Percentiles rank a stretch among this genome's conserved stretches.
phyloP scores from a whole-genome alignment of 2,888 invertebrate genomes.

The Calameuta idolon region DNA sequence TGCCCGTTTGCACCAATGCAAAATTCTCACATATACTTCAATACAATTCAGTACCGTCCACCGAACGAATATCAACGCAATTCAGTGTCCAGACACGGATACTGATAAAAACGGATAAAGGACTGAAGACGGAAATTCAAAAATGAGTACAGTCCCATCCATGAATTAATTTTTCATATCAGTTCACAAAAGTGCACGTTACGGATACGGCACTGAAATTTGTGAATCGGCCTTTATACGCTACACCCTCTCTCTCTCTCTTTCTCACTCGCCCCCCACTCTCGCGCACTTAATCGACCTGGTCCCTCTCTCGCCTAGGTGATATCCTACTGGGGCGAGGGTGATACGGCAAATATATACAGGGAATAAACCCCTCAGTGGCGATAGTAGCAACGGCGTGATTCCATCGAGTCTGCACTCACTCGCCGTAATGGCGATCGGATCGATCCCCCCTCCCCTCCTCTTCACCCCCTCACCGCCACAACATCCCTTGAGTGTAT shows the following conservation, averaged over 20 bases:
- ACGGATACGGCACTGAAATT: too few relatives aligned
- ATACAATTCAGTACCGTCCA: too few relatives aligned
- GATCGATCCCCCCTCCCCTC: slow-evolving; percentile 55
- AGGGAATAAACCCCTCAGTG: slow-evolving; percentile 57
- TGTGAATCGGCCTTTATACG: slow-evolving; percentile 26
- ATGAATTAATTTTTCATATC: too few relatives aligned
- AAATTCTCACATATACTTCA: too few relatives aligned
- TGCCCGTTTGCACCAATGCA: too few relatives aligned
- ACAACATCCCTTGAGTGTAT: slow-evolving; percentile 30
- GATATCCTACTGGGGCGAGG: slow-evolving; percentile 53
- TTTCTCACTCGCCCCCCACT: slow-evolving; percentile 37
- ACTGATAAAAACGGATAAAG: too few relatives aligned
- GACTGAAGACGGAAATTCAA: too few relatives aligned
- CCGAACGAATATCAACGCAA: too few relatives aligned
- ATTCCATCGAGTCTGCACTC: slow-evolving; percentile 62
- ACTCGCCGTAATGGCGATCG: slow-evolving; percentile 65
- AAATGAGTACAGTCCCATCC: too few relatives aligned
- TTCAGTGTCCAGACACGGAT: too few relatives aligned
- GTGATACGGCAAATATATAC: slow-evolving; percentile 63
- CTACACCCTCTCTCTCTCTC: slow-evolving; percentile 28
- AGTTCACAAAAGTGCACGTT: too few relatives aligned
- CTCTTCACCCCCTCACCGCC: slow-evolving; percentile 17
- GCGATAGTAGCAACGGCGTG: slow-evolving; percentile 50
- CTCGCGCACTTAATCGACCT: slow-evolving; percentile 31
- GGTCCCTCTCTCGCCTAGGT: slow-evolving; percentile 45